These are phyloP conservation scores for Popillia japonica DNA, from an alignment of 1,140 invertebrate species.

Conservation along the genomic window DNA sequence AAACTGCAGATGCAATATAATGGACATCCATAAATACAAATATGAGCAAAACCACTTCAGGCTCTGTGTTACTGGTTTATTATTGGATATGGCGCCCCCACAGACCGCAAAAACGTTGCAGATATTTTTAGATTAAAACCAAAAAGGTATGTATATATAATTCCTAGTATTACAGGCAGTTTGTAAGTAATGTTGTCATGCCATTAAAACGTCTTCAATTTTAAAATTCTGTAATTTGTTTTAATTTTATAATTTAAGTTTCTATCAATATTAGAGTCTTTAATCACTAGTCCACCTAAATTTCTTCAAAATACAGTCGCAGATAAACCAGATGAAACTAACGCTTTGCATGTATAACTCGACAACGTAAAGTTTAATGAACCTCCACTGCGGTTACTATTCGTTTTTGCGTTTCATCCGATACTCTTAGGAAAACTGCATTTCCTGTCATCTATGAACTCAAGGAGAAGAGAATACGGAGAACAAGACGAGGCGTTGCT, in stretches of 20 bases:
- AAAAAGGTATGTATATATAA: not conserved
- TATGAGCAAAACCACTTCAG: not conserved
- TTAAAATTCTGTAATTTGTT: too few relatives aligned
- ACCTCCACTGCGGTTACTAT: not conserved
- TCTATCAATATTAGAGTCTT: too few relatives aligned
- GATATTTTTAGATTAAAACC: not conserved
- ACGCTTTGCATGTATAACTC: too few relatives aligned
- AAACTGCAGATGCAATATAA: not conserved
- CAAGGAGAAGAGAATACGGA: not conserved
- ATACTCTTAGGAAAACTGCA: conserved; percentile 4
- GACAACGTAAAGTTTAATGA: not conserved
- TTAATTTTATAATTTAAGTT: too few relatives aligned
- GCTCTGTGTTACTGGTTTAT: conserved; percentile 8
- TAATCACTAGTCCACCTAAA: too few relatives aligned
- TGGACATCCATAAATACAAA: not conserved
- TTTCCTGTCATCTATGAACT: conserved; percentile 14
- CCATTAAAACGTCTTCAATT: too few relatives aligned
- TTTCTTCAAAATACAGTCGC: too few relatives aligned
- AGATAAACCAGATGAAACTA: too few relatives aligned
- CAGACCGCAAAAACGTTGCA: not conserved
- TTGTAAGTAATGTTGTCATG: not conserved
- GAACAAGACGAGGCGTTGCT: not conserved
- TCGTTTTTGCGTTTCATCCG: conserved; percentile 12
- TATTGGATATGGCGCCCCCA: conserved; percentile 12
- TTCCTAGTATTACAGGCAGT: not conserved